Evolutionary conservation across 1,140 invertebrate genomes (phyloP).

Genomic region (Vanessa atalanta): DNA sequence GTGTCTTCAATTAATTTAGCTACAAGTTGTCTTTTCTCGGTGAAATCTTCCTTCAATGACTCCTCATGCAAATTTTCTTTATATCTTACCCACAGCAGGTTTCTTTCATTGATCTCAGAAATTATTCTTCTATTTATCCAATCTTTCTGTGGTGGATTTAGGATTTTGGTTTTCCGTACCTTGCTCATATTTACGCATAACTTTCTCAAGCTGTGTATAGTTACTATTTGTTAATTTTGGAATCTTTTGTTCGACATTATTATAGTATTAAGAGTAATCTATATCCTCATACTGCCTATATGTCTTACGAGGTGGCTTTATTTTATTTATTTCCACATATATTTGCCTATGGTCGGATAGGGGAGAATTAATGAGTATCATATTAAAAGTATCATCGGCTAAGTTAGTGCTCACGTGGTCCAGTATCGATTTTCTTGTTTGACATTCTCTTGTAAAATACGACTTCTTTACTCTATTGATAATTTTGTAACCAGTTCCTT

Average conservation of each 20-base stretch:
- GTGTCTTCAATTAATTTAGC: too few relatives aligned
- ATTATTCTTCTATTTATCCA: too few relatives aligned
- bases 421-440: constrained; percentile 21
- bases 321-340: constrained; percentile 19
- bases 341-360: constrained; percentile 18
- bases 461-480: constrained; percentile 18
- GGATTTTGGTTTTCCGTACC: too few relatives aligned
- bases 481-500: constrained; percentile 9
- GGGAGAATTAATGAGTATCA: constrained; percentile 16
- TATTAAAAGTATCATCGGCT: constrained; percentile 22
- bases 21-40: too few relatives aligned
- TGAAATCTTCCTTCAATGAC: too few relatives aligned
- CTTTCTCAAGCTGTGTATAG: constrained; percentile 12
- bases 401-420: constrained; percentile 23
- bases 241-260: neutral
- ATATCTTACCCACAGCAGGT: too few relatives aligned
- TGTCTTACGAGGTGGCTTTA: constrained; percentile 14
- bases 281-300: constrained; percentile 12
- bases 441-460: constrained; percentile 16
- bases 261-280: constrained; percentile 12
- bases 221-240: neutral
- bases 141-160: too few relatives aligned
- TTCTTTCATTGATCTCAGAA: too few relatives aligned
- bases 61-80: too few relatives aligned
- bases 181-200: too few relatives aligned